These are phyloP conservation scores for Macrosoma leucophasiata DNA, from an alignment of 2,888 invertebrate genomes.

Conservation along the genomic window DNA sequence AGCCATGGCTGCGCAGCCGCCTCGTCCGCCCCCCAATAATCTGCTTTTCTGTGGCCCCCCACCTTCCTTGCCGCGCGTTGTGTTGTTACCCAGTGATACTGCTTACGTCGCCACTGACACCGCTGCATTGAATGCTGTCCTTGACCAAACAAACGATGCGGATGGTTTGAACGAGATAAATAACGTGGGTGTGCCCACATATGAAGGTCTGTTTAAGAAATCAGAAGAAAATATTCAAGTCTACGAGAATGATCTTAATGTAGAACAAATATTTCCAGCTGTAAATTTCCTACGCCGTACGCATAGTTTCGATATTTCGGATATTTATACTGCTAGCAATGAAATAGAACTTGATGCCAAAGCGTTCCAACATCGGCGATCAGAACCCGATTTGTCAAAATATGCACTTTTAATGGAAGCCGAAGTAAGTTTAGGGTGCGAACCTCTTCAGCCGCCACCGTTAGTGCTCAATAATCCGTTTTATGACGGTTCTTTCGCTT, in stretches of 20 bases:
- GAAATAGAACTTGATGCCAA: slow-evolving; percentile 40
- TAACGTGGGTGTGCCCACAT: slow-evolving; percentile 66
- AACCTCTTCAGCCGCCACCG: slow-evolving; percentile 48
- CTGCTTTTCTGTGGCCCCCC: slow-evolving; percentile 68
- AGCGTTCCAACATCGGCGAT: slow-evolving; percentile 45
- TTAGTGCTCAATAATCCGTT: slow-evolving; percentile 70
- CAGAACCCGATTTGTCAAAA: slow-evolving; percentile 67
- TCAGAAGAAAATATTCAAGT: slow-evolving; percentile 39
- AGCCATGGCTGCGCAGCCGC: slow-evolving; percentile 70
- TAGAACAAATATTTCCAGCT: slow-evolving; percentile 38
- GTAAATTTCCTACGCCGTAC: slow-evolving; percentile 52
- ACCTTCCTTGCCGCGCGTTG: slow-evolving; percentile 64
- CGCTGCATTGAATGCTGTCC: slow-evolving; percentile 34
- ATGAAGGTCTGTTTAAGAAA: slow-evolving; percentile 42
- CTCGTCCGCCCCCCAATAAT: slow-evolving; percentile 69
- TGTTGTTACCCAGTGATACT: slow-evolving; percentile 64
- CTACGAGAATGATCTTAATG: slow-evolving; percentile 36
- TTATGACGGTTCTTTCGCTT: slow-evolving; percentile 62
- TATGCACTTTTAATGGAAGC: slow-evolving; percentile 59
- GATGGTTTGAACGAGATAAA: slow-evolving; percentile 62
- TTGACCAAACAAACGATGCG: slow-evolving; percentile 48
- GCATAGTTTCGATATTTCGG: slow-evolving; percentile 64
- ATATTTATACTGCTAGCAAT: slow-evolving; percentile 47
- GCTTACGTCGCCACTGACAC: slow-evolving; percentile 30
- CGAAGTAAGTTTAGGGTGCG: slow-evolving; percentile 53